Base-by-base conservation (phyloP, 2,113 vertebrate genomes). In the crab-eating macaque (Macaca fascicularis) region DNA sequence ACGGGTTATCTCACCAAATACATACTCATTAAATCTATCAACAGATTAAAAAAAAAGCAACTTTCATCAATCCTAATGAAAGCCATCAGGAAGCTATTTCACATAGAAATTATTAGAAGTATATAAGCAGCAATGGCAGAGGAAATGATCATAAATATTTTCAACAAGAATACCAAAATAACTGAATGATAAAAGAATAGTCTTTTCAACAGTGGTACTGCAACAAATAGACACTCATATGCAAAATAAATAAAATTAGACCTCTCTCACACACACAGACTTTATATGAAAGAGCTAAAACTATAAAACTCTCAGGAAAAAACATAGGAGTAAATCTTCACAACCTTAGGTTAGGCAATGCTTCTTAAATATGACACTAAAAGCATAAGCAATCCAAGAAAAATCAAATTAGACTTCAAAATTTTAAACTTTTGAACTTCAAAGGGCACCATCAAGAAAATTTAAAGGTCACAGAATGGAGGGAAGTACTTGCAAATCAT, bases 21-120 rank as follows among this genome's bases (percentile, higher is more conserved):
- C 3, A 69, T 17, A 80, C 2, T 90, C 52, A 78, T 16, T 8
- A 96, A 91, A 74, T 80, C 20, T 6, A 92, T 32, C 57, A 78
- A 64, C 43, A 72, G 57, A 79, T 79, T 78, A 0, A 1, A 19
- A 35, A 38, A 59, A 30, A 40, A 74, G 12, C 14, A 69, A 69
- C 8, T 32, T 88, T 40, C 16, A 67, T 69, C 86, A 86, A 52
- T 57, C 45, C 45, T 52, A 43, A 45, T 35, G 50, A 94, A 83
- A 94, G 88, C 8, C 27, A 80, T 69, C 52, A 92, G 89, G 30
- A 93, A 72, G 64, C 61, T 80, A 79, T 57, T 89, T 93, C 55
- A 52, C 12, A 11, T 70, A 91, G 79, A 50, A 83, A 94, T 75
- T 82, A 93, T 38, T 45, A 59, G 59, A 88, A 43, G 25, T 70